Conservation (phyloP, 2,888 invertebrate species). For the Xylocampa areola region DNA sequence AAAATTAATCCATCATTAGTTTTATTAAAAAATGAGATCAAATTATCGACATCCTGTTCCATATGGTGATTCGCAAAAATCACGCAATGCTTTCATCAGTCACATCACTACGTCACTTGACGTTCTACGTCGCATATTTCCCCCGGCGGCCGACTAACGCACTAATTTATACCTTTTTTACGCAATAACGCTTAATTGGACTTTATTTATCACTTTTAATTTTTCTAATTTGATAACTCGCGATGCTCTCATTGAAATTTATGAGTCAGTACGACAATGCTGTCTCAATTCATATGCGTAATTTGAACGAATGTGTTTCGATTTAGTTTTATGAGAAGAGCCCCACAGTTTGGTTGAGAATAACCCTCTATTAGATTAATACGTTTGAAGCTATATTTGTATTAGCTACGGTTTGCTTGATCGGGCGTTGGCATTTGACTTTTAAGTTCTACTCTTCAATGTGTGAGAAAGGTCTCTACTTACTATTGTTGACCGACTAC, state of each 20-base stretch:
- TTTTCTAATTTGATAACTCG: conserved; percentile 88
- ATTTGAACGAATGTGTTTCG: conserved; percentile 83
- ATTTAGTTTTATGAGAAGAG: conserved; percentile 66
- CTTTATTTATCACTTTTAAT: conserved; percentile 89
- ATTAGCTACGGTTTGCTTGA: conserved; percentile 44
- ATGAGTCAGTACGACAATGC: conserved; percentile 71
- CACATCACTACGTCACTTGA: conserved; percentile 71
- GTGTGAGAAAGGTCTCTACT: neutral
- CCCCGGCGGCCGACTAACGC: conserved; percentile 65
- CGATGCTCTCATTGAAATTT: conserved; percentile 83
- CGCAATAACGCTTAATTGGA: conserved; percentile 89
- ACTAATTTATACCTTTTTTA: conserved; percentile 90
- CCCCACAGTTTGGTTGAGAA: conserved; percentile 45
- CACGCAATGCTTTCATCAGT: conserved; percentile 4
- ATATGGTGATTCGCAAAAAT: conserved; percentile 34
- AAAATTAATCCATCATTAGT: too few relatives aligned
- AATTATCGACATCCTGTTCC: neutral
- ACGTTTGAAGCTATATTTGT: conserved; percentile 51
- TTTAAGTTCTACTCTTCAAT: too few relatives aligned
- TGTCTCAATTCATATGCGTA: conserved; percentile 84
- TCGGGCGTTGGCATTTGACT: conserved; percentile 7
- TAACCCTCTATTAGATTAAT: conserved; percentile 55
- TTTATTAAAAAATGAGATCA: neutral
- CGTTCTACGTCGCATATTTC: conserved; percentile 56
- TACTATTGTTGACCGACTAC: too few relatives aligned